A percentile compares a stretch with the other conserved stretches of the same genome.
These are phyloP conservation scores for Ceratitis capitata DNA, from an alignment of 1,140 invertebrate species.

Conservation along the genomic window DNA sequence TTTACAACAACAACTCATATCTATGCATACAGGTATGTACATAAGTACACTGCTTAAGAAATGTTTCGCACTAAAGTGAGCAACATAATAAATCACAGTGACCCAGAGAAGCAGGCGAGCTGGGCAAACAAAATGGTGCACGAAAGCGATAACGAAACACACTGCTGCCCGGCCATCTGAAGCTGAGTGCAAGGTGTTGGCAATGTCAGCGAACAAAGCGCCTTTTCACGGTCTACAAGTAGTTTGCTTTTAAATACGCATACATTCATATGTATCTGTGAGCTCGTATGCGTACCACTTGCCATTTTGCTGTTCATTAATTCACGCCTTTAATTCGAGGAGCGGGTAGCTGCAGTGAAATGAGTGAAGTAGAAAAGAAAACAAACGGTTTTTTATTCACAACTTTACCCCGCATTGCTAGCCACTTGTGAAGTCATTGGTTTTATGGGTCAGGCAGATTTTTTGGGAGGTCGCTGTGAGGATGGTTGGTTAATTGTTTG, in stretches of 20 bases:
- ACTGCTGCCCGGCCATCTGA: neutral
- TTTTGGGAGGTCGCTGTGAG: neutral
- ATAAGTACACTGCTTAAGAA: slow-evolving; percentile 5
- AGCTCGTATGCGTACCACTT: neutral
- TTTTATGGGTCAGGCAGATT: too few relatives aligned
- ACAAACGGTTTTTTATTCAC: neutral
- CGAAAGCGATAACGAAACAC: neutral
- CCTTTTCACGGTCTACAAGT: neutral
- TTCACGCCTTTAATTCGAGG: neutral
- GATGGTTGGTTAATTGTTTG: neutral
- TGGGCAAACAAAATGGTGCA: neutral
- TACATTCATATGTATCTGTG: neutral
- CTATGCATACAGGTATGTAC: neutral
- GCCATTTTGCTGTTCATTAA: slow-evolving; percentile 4
- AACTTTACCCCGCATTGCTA: neutral
- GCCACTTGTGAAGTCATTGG: too few relatives aligned
- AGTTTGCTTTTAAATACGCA: neutral
- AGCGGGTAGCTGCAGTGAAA: neutral
- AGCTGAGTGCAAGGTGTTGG: neutral
- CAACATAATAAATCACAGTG: slow-evolving; percentile 37
- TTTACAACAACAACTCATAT: neutral
- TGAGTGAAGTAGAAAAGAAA: neutral
- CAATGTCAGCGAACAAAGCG: neutral
- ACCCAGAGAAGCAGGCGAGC: neutral
- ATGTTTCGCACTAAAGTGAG: neutral